Conservation (phyloP, 2,113 vertebrate genomes). For the Empidonax alnorum region DNA sequence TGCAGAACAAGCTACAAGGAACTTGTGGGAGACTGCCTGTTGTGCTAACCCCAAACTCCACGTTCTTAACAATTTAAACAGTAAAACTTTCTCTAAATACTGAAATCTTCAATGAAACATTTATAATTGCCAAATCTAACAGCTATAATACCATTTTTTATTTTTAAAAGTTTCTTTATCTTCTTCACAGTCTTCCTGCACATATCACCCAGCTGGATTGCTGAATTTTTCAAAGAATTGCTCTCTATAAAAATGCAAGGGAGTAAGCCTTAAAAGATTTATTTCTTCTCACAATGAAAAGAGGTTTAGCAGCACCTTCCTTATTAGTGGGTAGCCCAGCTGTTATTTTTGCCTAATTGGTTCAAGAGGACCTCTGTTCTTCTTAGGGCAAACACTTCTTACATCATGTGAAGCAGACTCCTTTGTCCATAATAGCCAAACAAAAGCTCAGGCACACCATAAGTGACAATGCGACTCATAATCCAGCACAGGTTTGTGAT, state of each 20-base stretch:
- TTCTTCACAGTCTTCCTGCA: constrained; percentile 70
- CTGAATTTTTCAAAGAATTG: constrained; percentile 70
- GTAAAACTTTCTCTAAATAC: constrained; percentile 71
- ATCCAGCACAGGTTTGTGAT: constrained; percentile 52
- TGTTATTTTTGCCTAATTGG: constrained; percentile 74
- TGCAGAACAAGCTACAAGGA: constrained; percentile 60
- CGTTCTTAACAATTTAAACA: constrained; percentile 64
- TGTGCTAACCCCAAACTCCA: constrained; percentile 62
- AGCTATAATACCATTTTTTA: constrained; percentile 72
- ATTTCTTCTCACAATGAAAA: constrained; percentile 74
- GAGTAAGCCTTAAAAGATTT: constrained; percentile 71
- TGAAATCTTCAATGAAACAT: constrained; percentile 68
- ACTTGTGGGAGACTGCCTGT: constrained; percentile 60
- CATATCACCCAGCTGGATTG: constrained; percentile 67
- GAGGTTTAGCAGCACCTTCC: constrained; percentile 72
- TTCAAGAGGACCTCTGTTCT: constrained; percentile 72
- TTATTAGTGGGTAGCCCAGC: constrained; percentile 73
- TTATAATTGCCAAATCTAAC: constrained; percentile 72
- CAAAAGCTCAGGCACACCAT: constrained; percentile 52
- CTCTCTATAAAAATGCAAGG: constrained; percentile 74
- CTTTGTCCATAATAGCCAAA: constrained; percentile 69
- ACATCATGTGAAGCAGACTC: constrained; percentile 66
- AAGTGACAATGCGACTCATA: constrained; percentile 53
- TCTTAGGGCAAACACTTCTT: constrained; percentile 73
- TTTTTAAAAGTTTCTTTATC: constrained; percentile 73